Conservation (phyloP, 1,140 invertebrate genomes). For the Atta texana region DNA sequence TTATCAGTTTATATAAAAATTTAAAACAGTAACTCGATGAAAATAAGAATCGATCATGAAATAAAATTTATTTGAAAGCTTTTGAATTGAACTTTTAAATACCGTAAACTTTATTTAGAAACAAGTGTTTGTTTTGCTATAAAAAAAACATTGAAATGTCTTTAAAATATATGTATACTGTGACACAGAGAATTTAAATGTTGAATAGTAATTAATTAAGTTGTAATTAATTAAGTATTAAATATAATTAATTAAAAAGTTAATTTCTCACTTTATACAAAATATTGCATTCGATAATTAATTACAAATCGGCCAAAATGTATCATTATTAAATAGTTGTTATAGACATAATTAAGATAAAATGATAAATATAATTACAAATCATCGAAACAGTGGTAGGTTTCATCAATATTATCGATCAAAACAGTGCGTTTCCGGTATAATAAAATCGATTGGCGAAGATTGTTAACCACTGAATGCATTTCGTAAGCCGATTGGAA, state of each 20-base stretch:
- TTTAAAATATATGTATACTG: no score
- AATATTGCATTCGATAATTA: not conserved
- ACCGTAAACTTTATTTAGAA: no score
- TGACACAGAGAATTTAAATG: no score
- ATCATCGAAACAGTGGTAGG: not conserved
- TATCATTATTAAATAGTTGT: not conserved
- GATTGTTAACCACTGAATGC: constrained; percentile 26
- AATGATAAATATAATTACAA: not conserved
- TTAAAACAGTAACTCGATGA: no score
- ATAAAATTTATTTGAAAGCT: no score
- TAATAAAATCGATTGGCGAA: not conserved
- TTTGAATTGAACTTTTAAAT: no score
- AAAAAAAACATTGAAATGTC: no score
- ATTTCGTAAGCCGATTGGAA: not conserved
- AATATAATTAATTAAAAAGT: not conserved
- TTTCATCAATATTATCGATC: not conserved
- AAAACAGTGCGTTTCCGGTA: not conserved
- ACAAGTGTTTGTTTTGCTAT: no score
- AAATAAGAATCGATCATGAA: no score
- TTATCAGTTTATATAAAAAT: no score
- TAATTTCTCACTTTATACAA: constrained; percentile 1
- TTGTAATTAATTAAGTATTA: no score
- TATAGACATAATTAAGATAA: not conserved
- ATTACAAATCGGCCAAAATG: not conserved
- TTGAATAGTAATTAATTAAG: no score